Evolutionary conservation across 2,797 vertebrate genomes (phyloP).

Genomic region (Parotocinclus haroldoi): DNA sequence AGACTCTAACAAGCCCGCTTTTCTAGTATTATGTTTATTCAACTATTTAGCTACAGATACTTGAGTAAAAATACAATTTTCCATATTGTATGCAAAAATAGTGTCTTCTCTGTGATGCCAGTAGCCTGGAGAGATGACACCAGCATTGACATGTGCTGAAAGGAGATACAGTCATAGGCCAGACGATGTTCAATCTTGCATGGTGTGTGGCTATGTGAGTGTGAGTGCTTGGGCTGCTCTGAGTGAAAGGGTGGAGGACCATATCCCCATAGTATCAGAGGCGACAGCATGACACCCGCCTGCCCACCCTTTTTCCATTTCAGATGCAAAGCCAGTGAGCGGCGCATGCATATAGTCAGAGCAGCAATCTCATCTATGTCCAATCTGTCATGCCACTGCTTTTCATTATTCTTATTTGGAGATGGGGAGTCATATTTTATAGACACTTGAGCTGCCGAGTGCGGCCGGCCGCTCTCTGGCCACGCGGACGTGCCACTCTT

Average conservation of each 20-base stretch:
- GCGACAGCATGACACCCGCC: slow-evolving; percentile 53
- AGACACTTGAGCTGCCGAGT: slow-evolving; percentile 66
- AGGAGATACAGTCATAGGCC: slow-evolving; percentile 52
- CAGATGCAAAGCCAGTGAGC: slow-evolving; percentile 74
- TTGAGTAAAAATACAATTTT: too few species aligned
- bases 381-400: slow-evolving; percentile 79
- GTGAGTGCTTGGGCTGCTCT: slow-evolving; percentile 24
- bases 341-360: slow-evolving; percentile 77
- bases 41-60: neutral
- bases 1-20: slow-evolving; percentile 34
- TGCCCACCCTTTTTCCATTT: slow-evolving; percentile 66
- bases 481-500: slow-evolving; percentile 76
- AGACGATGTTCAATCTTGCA: slow-evolving; percentile 48
- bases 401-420: slow-evolving; percentile 79
- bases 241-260: slow-evolving; percentile 50
- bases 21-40: slow-evolving; percentile 21
- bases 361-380: slow-evolving; percentile 84
- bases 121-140: slow-evolving; percentile 1
- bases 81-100: neutral
- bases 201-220: slow-evolving; percentile 19
- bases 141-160: slow-evolving; percentile 42
- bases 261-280: slow-evolving; percentile 56
- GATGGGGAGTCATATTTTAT: slow-evolving; percentile 82
- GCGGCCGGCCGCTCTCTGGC: slow-evolving; percentile 68
- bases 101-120: slow-evolving; percentile 27